A percentile compares a stretch with the other conserved stretches of the same genome.
phyloP scores from a whole-genome alignment of 2,113 vertebrate genomes.

The Nothoprocta perdicaria region DNA sequence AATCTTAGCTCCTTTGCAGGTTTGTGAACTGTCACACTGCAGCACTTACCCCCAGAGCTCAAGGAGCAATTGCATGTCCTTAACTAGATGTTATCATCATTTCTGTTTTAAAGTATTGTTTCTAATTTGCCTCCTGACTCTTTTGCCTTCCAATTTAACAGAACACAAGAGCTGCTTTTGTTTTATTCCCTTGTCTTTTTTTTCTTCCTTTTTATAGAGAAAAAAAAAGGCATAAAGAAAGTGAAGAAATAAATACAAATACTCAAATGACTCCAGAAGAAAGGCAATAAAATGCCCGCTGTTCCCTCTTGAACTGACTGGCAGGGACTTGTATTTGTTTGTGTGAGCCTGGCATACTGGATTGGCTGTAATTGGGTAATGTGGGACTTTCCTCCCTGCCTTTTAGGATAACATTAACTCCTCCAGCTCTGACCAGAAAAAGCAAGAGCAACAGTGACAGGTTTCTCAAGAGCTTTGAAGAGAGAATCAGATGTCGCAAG shows the following conservation, averaged over 20 bases:
- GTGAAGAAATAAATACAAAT: conserved; percentile 47
- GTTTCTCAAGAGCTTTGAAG: not conserved
- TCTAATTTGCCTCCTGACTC: conserved; percentile 72
- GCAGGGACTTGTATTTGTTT: not conserved
- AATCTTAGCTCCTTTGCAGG: conserved; percentile 30
- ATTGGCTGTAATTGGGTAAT: not conserved
- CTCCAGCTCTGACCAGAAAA: not conserved
- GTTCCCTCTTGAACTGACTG: conserved; percentile 25
- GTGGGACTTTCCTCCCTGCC: not conserved
- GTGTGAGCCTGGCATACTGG: fast-evolving
- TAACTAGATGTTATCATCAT: conserved; percentile 71
- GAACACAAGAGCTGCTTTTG: conserved; percentile 47
- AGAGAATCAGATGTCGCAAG: not conserved
- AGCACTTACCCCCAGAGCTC: conserved; percentile 32
- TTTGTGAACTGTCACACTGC: conserved; percentile 26
- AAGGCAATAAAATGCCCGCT: conserved; percentile 39
- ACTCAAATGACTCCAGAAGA: not conserved
- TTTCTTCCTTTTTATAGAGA: conserved; percentile 36
- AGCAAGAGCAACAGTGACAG: fast-evolving
- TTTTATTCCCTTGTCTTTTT: not conserved
- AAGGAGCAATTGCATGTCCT: conserved; percentile 65
- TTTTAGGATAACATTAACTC: conserved; percentile 17
- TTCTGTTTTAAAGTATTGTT: conserved; percentile 64
- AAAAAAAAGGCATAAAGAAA: conserved; percentile 67
- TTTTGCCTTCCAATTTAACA: conserved; percentile 63